Percentiles rank a stretch among this genome's conserved stretches.
These are phyloP conservation scores for Centroberyx gerrardi DNA, from an alignment of 2,797 vertebrate genomes.

Conservation along the genomic window DNA sequence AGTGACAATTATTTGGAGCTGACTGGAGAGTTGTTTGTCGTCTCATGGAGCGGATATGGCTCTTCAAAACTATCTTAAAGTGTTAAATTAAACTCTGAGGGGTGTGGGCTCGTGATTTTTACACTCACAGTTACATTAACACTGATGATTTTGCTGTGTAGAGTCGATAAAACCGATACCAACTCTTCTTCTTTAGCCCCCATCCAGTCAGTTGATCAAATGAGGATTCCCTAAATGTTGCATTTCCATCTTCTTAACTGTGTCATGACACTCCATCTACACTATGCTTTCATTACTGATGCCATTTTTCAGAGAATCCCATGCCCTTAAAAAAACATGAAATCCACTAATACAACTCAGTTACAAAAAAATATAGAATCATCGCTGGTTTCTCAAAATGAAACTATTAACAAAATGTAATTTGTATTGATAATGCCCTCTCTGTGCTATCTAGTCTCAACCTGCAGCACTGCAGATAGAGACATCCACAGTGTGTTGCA, in stretches of 20 bases:
- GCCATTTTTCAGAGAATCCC: neutral
- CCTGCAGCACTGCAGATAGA: conserved; percentile 32
- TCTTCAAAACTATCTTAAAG: too few relatives aligned
- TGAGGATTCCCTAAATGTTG: neutral
- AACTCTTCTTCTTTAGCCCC: too few relatives aligned
- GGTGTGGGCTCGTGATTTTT: too few relatives aligned
- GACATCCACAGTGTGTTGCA: conserved; percentile 36
- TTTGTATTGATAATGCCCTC: neutral
- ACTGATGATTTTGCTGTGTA: too few relatives aligned
- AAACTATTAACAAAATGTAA: neutral
- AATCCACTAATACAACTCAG: neutral
- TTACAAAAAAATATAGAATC: neutral
- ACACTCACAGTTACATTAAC: too few relatives aligned
- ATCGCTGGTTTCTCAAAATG: neutral
- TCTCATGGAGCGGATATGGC: too few relatives aligned
- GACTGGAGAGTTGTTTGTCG: too few relatives aligned
- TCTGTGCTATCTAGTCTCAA: neutral
- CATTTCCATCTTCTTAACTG: conserved; percentile 1
- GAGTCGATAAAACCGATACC: too few relatives aligned
- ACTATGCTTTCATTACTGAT: neutral
- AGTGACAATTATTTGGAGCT: neutral
- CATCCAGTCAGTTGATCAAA: too few relatives aligned
- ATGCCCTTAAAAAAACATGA: neutral
- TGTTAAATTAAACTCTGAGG: too few relatives aligned
- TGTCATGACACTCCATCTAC: neutral